Evolutionary conservation across 1,140 invertebrate species (phyloP), one percentile per base, ranked within the genome.

Genomic region (Palaemon carinicauda): DNA sequence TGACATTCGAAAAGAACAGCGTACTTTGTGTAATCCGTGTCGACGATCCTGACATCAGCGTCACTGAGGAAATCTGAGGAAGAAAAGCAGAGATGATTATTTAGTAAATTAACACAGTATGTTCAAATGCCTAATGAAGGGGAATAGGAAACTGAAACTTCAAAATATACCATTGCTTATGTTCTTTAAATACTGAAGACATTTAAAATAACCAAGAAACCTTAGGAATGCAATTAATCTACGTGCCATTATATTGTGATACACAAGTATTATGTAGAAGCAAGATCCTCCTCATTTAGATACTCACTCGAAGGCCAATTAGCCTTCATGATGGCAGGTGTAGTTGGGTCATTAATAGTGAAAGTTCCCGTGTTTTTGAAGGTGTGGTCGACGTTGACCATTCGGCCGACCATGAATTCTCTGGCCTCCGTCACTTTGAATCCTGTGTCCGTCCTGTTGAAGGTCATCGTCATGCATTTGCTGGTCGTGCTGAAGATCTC

Each of bases 401-500:
- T 54, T 1, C 41, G 41, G 5, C 41, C n/a, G 19, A 51, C 9
- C n/a, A 52, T 19, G 14, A 79, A 53, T 14, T 79, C 51, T 10
- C 51, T 21, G 50, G n/a, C 27, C 3, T 79, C 77, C 9, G 77
- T 79, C 9, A 53, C 51, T 15, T 17, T 52, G 77, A 53, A 54
- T 0, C 77, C 77, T 41, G 50, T 27, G 21, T 3, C 51, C 9
- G 77, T 79, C 9, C 21, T n/a, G 51, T 52, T 79, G 77, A 79
- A 79, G 77, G 9, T 27, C 50, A 79, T 53, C 2, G 77, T 79
- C 41, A 79, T 52, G 77, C 77, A 79, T n/a, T 53, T 27, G 50
- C 77, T 79, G 77, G 21, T 56, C 41, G 77, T 54, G 51, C 51
- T 79, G 77, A 79, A 79, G 77, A 79, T 79, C 51, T 79, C 24